Percentiles rank a stretch among this genome's conserved stretches.
phyloP scores from a whole-genome alignment of 2,888 invertebrate genomes.

The Limenitis camilla region DNA sequence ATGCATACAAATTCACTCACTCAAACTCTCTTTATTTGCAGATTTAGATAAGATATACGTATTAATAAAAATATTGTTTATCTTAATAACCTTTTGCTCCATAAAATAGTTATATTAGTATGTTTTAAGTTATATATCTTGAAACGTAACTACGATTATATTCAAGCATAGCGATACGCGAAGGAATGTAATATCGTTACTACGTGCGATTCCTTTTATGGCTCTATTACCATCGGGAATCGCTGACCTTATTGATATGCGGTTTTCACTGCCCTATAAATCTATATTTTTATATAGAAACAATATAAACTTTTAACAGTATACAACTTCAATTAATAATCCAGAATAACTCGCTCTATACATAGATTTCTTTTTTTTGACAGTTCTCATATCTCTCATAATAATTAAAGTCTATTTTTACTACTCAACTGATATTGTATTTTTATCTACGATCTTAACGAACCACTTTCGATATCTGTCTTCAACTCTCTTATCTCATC shows the following conservation, averaged over 20 bases:
- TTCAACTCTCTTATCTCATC: constrained; percentile 10
- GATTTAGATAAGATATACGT: too few relatives aligned
- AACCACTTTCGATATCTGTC: constrained; percentile 4
- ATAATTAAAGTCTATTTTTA: not conserved
- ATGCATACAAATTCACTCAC: too few relatives aligned
- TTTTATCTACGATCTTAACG: constrained; percentile 1
- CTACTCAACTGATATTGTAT: not conserved
- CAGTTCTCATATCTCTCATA: not conserved
- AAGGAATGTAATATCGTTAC: constrained; percentile 10
- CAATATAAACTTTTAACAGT: not conserved
- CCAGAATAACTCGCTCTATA: too few relatives aligned
- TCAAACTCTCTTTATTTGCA: too few relatives aligned
- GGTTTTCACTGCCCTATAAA: constrained; percentile 16
- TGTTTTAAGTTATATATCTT: not conserved
- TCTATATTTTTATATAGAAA: constrained; percentile 1
- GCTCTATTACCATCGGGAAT: constrained; percentile 17
- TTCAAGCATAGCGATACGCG: constrained; percentile 6
- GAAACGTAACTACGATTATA: constrained; percentile 7
- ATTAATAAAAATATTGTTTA: too few relatives aligned
- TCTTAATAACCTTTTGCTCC: too few relatives aligned
- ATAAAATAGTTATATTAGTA: too few relatives aligned
- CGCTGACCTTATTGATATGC: constrained; percentile 8
- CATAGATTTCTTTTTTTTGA: not conserved
- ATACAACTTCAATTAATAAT: not conserved
- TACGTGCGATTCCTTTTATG: constrained; percentile 18